Conservation (phyloP, 2,888 invertebrate genomes). For the Drosophila gaucha region DNA sequence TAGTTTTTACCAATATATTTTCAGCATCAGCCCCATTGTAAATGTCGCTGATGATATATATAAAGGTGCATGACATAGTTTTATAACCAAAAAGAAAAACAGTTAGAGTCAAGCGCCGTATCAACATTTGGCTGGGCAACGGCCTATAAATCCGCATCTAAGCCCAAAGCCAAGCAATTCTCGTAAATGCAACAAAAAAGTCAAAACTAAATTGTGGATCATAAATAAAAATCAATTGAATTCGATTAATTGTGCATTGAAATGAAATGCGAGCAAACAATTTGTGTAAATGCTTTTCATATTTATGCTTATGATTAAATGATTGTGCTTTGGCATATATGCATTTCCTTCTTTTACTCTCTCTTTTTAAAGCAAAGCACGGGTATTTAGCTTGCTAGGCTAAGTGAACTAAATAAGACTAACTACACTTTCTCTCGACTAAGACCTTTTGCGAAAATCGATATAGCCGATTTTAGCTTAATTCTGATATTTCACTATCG, state of each 20-base stretch:
- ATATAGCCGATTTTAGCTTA: background rate
- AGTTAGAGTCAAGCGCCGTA: conserved; percentile 39
- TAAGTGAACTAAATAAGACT: too few relatives aligned
- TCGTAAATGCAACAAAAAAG: conserved; percentile 33
- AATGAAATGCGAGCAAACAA: conserved; percentile 40
- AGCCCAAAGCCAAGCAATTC: conserved; percentile 38
- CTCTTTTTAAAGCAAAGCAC: too few relatives aligned
- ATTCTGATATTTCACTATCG: background rate
- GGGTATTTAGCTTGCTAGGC: too few relatives aligned
- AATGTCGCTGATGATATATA: conserved; percentile 16
- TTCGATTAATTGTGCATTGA: conserved; percentile 38
- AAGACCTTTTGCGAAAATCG: background rate
- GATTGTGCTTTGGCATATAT: conserved; percentile 33
- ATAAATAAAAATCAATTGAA: conserved; percentile 28
- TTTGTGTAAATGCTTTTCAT: conserved; percentile 47
- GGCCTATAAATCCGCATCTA: conserved; percentile 45
- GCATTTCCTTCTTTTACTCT: background rate
- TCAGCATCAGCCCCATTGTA: conserved; percentile 16
- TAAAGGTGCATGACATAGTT: background rate
- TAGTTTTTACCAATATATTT: background rate
- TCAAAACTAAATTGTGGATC: conserved; percentile 5
- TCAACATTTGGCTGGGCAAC: conserved; percentile 49
- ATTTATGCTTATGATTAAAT: conserved; percentile 50
- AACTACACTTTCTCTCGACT: too few relatives aligned
- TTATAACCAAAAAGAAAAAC: background rate